phyloP scores from a whole-genome alignment of 2,888 invertebrate genomes.

The Tribolium freemani region DNA sequence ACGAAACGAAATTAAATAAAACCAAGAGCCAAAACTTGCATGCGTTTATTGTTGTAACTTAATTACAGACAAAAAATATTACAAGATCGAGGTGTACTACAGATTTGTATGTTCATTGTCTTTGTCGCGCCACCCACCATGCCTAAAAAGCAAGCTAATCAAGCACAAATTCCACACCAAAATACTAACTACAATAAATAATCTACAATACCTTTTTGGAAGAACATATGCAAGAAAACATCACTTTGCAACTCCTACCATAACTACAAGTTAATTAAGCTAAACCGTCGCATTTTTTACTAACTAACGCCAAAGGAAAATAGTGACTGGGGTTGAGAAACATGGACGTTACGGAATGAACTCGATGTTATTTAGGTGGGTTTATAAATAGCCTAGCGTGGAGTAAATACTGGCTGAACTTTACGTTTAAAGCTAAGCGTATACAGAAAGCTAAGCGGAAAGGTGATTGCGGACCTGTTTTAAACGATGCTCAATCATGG shows the following conservation, averaged over 20 bases:
- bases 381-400: slow-evolving; percentile 33
- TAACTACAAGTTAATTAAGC: slow-evolving; percentile 7
- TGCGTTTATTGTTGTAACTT: slow-evolving; percentile 55
- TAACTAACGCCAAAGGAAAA: slow-evolving; percentile 9
- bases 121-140: slow-evolving; percentile 35
- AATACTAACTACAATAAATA: slow-evolving; percentile 24
- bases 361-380: slow-evolving; percentile 30
- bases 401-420: slow-evolving; percentile 28
- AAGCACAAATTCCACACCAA: slow-evolving; percentile 26
- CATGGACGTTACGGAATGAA: slow-evolving; percentile 22
- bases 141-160: slow-evolving; percentile 38
- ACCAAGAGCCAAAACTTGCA: slow-evolving; percentile 55
- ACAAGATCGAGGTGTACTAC: slow-evolving; percentile 34
- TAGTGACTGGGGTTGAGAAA: slow-evolving; percentile 26
- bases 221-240: slow-evolving; percentile 54
- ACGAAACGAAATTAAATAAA: slow-evolving; percentile 28
- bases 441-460: not conserved
- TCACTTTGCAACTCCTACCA: slow-evolving; percentile 29
- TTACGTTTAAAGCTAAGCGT: not conserved
- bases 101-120: slow-evolving; percentile 30
- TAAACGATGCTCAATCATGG: not conserved
- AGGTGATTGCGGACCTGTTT: not conserved
- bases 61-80: slow-evolving; percentile 28
- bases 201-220: slow-evolving; percentile 43
- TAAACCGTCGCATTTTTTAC: not conserved